Percentiles rank a stretch among this genome's conserved stretches.
Conservation (phyloP, 1,140 invertebrate species). For the Bombyx mandarina region DNA sequence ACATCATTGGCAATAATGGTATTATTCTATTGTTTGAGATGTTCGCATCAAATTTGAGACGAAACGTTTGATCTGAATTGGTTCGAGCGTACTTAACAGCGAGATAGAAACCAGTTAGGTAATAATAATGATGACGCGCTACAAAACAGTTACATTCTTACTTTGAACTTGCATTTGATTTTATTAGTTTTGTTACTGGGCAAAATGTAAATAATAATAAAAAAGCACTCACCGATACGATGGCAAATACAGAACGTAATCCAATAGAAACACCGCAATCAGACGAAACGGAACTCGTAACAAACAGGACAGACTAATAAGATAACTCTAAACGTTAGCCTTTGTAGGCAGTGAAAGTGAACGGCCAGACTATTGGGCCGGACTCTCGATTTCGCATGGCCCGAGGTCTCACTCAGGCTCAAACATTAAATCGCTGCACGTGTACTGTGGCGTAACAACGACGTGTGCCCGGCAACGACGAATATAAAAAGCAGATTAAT, state of each 20-base stretch:
- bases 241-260: background rate
- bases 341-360: slow-evolving; percentile 32
- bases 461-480: slow-evolving; percentile 1
- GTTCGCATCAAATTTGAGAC: no score
- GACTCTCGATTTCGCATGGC: slow-evolving; percentile 29
- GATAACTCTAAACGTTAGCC: slow-evolving; percentile 19
- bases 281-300: slow-evolving; percentile 15
- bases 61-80: no score
- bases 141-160: no score
- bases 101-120: no score
- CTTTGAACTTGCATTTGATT: no score
- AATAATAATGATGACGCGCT: background rate
- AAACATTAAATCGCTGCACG: slow-evolving; percentile 1
- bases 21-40: no score
- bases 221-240: background rate
- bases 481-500: no score
- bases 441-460: background rate
- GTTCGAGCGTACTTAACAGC: no score
- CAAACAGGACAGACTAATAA: slow-evolving; percentile 18
- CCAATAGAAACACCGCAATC: slow-evolving; percentile 1
- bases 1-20: no score
- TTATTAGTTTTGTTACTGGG: no score
- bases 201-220: no score
- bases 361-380: slow-evolving; percentile 14
- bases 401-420: slow-evolving; percentile 11